Base-by-base conservation (phyloP, 2,113 vertebrate genomes). In the Myanophis thanlyinensis region DNA sequence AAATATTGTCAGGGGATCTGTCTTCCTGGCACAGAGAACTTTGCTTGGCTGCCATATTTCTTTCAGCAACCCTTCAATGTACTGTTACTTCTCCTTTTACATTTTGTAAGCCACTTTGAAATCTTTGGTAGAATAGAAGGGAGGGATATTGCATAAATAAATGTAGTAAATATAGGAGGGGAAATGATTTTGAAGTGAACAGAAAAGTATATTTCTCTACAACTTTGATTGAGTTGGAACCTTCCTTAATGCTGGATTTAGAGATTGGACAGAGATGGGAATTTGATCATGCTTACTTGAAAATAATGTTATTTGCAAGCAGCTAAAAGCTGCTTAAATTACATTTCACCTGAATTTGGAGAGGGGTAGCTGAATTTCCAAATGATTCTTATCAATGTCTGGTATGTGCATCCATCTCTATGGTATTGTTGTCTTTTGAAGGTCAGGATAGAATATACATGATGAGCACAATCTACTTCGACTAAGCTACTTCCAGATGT, bases 401-500 rank as follows among this genome's bases (percentile, higher is more conserved):
- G 40, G 3, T 80, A 18, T 40, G 22, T 40, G 67, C 35, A 40
- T 80, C 15, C 51, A 88, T 84, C 67, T 84, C 27, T 48, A 67
- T 52, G 23, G 20, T 88, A 44, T 30, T 51, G 80, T 30, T 48
- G 40, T 87, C 67, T 88, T 73, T 85, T 89, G 93, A 92, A 92
- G 35, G 25, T 15, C 47, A 87, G 92, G 49, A 53, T 22, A 46
- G 88, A 90, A 89, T 8, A 18, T 11, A 1, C 0, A 0, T 0
- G 18, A 49, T 87, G 62, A 56, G 92, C 23, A 25, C 91, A 44
- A 93, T 49, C 12, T 12, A 25, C 8, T 91, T 73, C 62, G 48
- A 93, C 30, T 85, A 85, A 85, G 54, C 30, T 89, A 87, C 56
- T 93, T 9, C 87, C 52, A 51, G 40, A 54, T 86, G 92, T 48